phyloP scores from a whole-genome alignment of 1,140 invertebrate species.

The Microvelia longipes region DNA sequence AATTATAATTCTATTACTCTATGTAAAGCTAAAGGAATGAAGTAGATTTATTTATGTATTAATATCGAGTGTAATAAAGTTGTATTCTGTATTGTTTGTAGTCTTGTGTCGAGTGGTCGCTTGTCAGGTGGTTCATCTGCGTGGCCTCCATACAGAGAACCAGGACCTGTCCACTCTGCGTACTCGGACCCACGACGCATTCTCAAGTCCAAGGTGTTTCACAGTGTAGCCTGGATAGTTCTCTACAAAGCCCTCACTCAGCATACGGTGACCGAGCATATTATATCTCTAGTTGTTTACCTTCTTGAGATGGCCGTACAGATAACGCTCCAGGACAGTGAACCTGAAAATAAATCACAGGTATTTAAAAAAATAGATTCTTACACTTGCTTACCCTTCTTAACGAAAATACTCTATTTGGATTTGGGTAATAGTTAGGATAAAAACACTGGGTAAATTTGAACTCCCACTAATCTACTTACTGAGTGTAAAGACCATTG shows the following conservation, averaged over 20 bases:
- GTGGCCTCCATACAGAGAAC: constrained; percentile 71
- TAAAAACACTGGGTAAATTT: no score
- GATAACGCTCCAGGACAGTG: constrained; percentile 28
- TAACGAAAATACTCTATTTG: no score
- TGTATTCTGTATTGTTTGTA: not conserved
- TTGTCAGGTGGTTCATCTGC: constrained; percentile 45
- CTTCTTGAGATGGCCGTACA: constrained; percentile 69
- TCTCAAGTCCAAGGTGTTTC: constrained; percentile 62
- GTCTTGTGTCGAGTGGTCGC: constrained; percentile 34
- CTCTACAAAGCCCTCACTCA: constrained; percentile 66
- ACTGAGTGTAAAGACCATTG: no score
- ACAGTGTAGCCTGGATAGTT: constrained; percentile 67
- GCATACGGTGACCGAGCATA: constrained; percentile 62
- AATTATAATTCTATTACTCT: no score
- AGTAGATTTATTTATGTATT: no score
- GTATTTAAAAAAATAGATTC: no score
- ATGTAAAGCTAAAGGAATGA: no score
- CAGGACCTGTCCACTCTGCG: constrained; percentile 41
- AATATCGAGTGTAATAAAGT: no score
- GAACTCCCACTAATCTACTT: no score
- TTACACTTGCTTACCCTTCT: no score
- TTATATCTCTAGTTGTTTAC: constrained; percentile 69
- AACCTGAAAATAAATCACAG: not conserved
- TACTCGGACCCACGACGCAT: constrained; percentile 56
- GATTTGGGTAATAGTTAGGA: no score